These are phyloP conservation scores for Meles meles DNA, from an alignment of 2,113 vertebrate species.

Conservation along the genomic window DNA sequence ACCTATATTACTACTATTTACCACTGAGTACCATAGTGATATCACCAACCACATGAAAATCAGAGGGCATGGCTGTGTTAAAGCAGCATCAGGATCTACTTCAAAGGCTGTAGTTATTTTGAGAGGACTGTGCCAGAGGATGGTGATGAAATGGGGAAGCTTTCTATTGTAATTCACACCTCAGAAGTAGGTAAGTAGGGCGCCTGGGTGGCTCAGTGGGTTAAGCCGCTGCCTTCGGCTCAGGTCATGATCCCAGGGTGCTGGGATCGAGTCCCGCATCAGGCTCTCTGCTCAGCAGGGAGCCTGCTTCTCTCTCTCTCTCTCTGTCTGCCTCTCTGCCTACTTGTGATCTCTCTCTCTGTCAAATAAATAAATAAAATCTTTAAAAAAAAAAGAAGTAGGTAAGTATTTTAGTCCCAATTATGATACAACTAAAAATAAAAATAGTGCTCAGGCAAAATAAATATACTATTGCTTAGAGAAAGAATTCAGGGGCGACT, in stretches of 20 bases:
- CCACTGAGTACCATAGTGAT: not conserved
- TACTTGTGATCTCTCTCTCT: no score
- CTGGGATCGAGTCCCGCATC: no score
- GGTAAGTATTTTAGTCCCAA: not conserved
- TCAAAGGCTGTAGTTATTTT: not conserved
- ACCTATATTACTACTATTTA: not conserved
- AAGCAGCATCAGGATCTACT: not conserved
- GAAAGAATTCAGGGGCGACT: not conserved
- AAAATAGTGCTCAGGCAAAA: not conserved
- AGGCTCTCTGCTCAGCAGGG: no score
- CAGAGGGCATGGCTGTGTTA: not conserved
- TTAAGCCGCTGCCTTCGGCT: no score
- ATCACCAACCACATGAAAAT: not conserved
- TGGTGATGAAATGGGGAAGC: not conserved
- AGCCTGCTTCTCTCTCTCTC: no score
- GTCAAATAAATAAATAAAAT: no score
- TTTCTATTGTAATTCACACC: not conserved
- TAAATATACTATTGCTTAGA: not conserved
- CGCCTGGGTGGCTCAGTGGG: no score
- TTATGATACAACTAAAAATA: not conserved
- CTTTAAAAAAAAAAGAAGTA: no score
- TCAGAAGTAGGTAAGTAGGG: not conserved
- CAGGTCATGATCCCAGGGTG: no score
- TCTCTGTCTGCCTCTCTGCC: no score
- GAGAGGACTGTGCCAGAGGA: not conserved